Evolutionary conservation across 1,140 invertebrate genomes (phyloP).

Genomic region (Galendromus occidentalis): DNA sequence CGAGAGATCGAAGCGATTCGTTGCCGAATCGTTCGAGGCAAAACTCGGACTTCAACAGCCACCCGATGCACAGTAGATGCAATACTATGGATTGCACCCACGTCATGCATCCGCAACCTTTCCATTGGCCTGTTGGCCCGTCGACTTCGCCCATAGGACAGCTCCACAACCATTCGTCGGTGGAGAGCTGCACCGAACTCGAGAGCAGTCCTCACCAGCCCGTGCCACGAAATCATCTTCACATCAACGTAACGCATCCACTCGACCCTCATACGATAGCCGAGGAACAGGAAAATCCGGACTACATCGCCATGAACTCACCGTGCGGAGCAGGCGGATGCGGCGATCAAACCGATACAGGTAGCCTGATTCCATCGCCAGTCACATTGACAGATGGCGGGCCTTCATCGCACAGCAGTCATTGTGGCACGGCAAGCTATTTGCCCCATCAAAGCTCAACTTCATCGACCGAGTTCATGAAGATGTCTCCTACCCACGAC

Average conservation of each 20-base stretch:
- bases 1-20: slow-evolving; percentile 51
- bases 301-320: slow-evolving; percentile 18
- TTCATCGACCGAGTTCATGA: slow-evolving; percentile 8
- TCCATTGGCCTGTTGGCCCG: slow-evolving; percentile 13
- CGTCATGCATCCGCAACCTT: neutral
- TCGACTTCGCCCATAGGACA: slow-evolving; percentile 9
- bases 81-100: slow-evolving; percentile 8
- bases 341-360: neutral
- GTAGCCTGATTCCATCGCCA: slow-evolving; percentile 8
- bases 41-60: slow-evolving; percentile 32
- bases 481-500: slow-evolving; percentile 3
- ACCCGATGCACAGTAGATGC: neutral
- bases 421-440: neutral
- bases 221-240: neutral
- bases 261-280: neutral
- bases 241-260: neutral
- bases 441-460: neutral
- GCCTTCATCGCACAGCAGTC: slow-evolving; percentile 4
- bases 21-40: slow-evolving; percentile 46
- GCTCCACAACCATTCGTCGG: slow-evolving; percentile 12
- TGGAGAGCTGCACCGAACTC: slow-evolving; percentile 11
- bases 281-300: neutral
- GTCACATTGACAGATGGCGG: slow-evolving; percentile 13
- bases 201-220: neutral
- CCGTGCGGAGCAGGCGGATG: slow-evolving; percentile 14